phyloP scores from a whole-genome alignment of 2,888 invertebrate genomes.

The Lathronympha strigana region DNA sequence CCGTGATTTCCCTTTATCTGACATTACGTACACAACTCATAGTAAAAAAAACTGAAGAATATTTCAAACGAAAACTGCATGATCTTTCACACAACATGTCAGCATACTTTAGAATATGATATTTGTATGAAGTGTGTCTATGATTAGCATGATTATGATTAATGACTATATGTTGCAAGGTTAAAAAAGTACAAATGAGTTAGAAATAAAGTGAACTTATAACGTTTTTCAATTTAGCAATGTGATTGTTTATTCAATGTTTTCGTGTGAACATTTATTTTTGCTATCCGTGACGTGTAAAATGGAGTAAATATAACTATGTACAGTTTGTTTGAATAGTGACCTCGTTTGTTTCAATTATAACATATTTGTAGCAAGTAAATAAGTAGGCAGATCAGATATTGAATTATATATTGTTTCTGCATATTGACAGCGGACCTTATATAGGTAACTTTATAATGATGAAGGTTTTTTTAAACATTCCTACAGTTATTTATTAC shows the following conservation, averaged over 20 bases:
- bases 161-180: constrained; percentile 4
- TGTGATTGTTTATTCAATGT: constrained; percentile 26
- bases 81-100: constrained; percentile 16
- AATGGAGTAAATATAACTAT: constrained; percentile 6
- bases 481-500: too few species aligned
- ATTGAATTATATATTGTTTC: too few species aligned
- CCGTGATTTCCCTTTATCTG: not conserved
- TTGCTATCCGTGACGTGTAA: constrained; percentile 25
- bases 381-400: not conserved
- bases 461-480: too few species aligned
- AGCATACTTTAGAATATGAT: constrained; percentile 28
- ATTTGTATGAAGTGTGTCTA: constrained; percentile 39
- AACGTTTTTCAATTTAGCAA: not conserved
- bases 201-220: not conserved
- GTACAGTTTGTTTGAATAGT: constrained; percentile 16
- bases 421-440: too few species aligned
- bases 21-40: constrained; percentile 9
- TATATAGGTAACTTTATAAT: too few species aligned
- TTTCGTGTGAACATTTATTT: constrained; percentile 26
- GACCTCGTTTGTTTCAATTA: not conserved
- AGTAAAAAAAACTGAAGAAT: not conserved
- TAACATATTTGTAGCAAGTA: not conserved
- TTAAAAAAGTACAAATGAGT: constrained; percentile 3
- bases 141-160: too few species aligned
- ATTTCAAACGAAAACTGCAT: constrained; percentile 6